phyloP scores from a whole-genome alignment of 2,797 vertebrate species.

The Melanogrammus aeglefinus region DNA sequence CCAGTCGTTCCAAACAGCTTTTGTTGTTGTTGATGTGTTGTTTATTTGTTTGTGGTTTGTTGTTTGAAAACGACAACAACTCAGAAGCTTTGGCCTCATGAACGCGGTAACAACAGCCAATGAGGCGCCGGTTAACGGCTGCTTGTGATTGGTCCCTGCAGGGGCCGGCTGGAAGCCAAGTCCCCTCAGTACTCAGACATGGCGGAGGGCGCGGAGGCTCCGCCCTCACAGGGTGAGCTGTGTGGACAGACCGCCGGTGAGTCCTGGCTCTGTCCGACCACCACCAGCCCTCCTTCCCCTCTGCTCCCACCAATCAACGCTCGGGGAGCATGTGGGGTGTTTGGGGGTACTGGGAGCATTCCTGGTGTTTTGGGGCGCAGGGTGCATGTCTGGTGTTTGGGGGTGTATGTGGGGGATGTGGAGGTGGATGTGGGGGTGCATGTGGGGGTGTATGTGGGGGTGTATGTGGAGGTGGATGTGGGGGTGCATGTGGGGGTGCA shows the following conservation, averaged over 20 bases:
- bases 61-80: background rate
- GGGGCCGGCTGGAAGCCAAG: conserved; percentile 67
- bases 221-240: conserved; percentile 56
- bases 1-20: background rate
- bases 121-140: conserved; percentile 53
- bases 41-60: background rate
- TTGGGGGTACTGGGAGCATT: background rate
- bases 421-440: too few relatives aligned
- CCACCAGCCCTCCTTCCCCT: conserved; percentile 15
- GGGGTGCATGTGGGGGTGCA: too few relatives aligned
- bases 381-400: background rate
- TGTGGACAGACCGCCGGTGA: conserved; percentile 71
- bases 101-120: background rate
- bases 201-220: conserved; percentile 48
- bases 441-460: background rate
- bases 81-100: conserved; percentile 4
- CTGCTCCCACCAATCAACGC: background rate
- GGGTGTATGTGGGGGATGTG: background rate
- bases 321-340: background rate
- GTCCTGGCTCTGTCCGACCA: conserved; percentile 61
- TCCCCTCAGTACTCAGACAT: conserved; percentile 56
- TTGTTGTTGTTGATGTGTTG: background rate
- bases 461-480: background rate
- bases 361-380: background rate
- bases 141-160: conserved; percentile 73